Evolutionary conservation across 2,888 invertebrate genomes (phyloP), one percentile per base, ranked within the genome.

Genomic region (Nemotelus nigrinus): DNA sequence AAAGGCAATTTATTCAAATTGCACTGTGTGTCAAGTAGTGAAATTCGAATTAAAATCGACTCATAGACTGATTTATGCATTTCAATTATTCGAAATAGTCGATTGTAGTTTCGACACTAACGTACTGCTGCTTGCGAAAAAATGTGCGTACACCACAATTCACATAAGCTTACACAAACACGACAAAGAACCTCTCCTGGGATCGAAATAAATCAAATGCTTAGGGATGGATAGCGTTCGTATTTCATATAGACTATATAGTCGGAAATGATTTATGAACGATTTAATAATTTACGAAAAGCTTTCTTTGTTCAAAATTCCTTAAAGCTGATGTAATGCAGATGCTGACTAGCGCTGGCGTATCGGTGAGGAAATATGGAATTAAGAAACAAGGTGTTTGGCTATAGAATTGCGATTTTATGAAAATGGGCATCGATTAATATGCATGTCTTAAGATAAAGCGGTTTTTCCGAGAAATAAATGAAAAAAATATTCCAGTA

Each of bases 41-140:
- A 60, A 74, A 60, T 50, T 63, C 60, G n/a, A 74, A 72, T 74
- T 74, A 63, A 39, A 74, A 48, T 74, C 74, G 63, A 63, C 74
- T 39, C 50, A 63, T 60, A 47, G 74, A 60, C 60, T 74, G 74
- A 74, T 74, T 74, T 74, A 74, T 74, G 74, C 41, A 41, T 74
- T 74, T 63, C 74, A 74, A 74, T 74, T 74, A 74, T 74, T 60
- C 48, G 8, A 63, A 10, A 74, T 48, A 47, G 41, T 39, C 8
- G 70, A 43, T 2, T 45, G 55, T 70, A 39, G 47, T 70, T 25
- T 25, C 44, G 39, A 25, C 39, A 4, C 43, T 39, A 47, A 43
- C 4, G 2, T 45, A 7, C 10, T 8, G 10, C 5, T 64, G n/a
- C 50, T 50, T 10, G 50, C 58, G 45, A 74, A 57, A 63, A 63